A percentile compares a stretch with the other conserved stretches of the same genome.
phyloP scores from a whole-genome alignment of 2,797 vertebrate genomes.

The Astyanax mexicanus region DNA sequence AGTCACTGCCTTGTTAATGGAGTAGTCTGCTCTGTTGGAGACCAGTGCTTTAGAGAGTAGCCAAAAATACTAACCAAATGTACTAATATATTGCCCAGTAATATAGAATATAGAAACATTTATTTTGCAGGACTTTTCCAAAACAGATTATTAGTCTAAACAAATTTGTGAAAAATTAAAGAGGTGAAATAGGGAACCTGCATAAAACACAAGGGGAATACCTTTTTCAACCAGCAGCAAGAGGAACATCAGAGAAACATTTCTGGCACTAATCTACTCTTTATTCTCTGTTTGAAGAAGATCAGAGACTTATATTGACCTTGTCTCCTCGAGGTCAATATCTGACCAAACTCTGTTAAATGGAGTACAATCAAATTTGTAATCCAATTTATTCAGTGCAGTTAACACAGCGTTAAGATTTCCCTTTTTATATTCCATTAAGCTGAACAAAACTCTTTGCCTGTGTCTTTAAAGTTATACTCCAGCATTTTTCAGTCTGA shows the following conservation, averaged over 20 bases:
- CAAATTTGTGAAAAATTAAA: not conserved
- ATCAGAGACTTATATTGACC: too few species aligned
- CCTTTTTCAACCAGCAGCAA: too few species aligned
- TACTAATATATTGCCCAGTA: not conserved
- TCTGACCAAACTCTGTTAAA: not conserved
- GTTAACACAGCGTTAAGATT: too few species aligned
- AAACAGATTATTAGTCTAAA: not conserved
- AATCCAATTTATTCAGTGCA: not conserved
- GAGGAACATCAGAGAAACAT: too few species aligned
- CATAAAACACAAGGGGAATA: too few species aligned
- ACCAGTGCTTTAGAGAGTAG: constrained; percentile 13
- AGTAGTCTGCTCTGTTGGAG: constrained; percentile 19
- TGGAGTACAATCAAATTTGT: not conserved
- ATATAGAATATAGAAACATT: not conserved
- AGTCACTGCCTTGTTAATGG: not conserved
- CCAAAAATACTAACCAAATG: not conserved
- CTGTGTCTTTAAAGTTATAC: not conserved
- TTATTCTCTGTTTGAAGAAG: too few species aligned
- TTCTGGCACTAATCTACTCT: too few species aligned
- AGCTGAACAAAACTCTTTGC: not conserved
- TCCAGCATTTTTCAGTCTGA: not conserved
- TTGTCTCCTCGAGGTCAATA: constrained; percentile 11
- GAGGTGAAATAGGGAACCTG: too few species aligned
- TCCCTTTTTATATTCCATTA: too few species aligned
- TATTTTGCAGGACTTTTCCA: not conserved